Evolutionary conservation across 2,888 invertebrate genomes (phyloP), one percentile per base, ranked within the genome.

Genomic region (Biston stratarius): DNA sequence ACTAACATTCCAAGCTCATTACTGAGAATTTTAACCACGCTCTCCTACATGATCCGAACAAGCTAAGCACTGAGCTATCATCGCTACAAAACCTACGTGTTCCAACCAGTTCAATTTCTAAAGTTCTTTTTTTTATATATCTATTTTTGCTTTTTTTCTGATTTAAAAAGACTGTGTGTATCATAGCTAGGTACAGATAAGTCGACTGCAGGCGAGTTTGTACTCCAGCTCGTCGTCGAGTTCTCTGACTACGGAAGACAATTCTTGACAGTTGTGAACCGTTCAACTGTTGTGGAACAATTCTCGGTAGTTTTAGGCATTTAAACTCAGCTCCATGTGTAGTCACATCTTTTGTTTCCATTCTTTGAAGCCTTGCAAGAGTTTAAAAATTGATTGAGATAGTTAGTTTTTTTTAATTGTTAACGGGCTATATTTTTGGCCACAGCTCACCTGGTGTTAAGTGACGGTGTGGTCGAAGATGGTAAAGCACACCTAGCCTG

Each of bases 211-310:
- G 70, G 76, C 69, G 67, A 81, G 83, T 12, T 14, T 1, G 15
- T 71, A 79, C 80, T 79, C 75, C 77, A 74, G 76, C 75, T 75
- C 66, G 75, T 78, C 75, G 79, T 74, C 71, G 77, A 79, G 80
- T 77, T 75, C 71, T 56, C 68, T 75, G 75, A 74, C 78, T 76
- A 75, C 75, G 77, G 74, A 72, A 74, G 73, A 73, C 77, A 75
- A 73, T 74, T 70, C 72, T 71, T 61, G 61, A 73, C 72, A 53
- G 58, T 63, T 67, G 40, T 61, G 40, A 48, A 52, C 44, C 38
- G 14, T 44, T 58, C 45, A 57, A 58, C 58, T 52, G 45, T 47
- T 44, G 58, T 14, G 24, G n/a, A 45, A 58, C 51, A 38, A n/a
- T 64, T 51, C 57, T 51, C 12, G 24, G 24, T 36, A 40, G 5